These are phyloP conservation scores for Marmota flaviventris DNA, from an alignment of 2,113 vertebrate species.

Conservation along the genomic window DNA sequence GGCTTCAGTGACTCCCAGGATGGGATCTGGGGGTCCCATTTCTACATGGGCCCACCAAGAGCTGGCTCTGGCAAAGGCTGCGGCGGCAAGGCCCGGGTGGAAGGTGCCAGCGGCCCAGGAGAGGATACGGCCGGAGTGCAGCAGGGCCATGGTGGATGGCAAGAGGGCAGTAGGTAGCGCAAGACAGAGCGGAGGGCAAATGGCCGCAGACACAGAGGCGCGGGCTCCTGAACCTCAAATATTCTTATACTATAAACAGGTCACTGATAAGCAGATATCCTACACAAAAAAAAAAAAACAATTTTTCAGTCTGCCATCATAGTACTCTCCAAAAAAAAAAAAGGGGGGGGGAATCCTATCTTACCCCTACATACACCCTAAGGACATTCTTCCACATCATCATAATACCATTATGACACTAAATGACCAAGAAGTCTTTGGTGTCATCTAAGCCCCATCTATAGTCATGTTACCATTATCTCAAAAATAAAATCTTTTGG, in stretches of 20 bases:
- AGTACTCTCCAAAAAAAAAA: neutral
- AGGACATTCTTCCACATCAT: neutral
- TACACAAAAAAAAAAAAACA: neutral
- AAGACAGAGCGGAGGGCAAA: neutral
- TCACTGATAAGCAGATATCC: neutral
- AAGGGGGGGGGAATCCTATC: neutral
- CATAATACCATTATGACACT: neutral
- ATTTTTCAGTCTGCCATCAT: neutral
- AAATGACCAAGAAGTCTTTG: neutral
- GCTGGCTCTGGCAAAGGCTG: slow-evolving; percentile 89
- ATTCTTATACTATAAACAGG: neutral
- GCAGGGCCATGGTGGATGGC: slow-evolving; percentile 88
- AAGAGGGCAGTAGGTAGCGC: slow-evolving; percentile 58
- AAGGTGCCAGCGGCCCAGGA: slow-evolving; percentile 84
- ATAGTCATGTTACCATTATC: neutral
- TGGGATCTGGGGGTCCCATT: slow-evolving; percentile 98
- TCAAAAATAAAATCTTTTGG: neutral
- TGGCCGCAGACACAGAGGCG: neutral
- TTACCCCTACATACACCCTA: neutral
- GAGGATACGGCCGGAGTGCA: slow-evolving; percentile 88
- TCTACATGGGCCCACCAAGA: slow-evolving; percentile 97
- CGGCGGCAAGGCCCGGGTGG: slow-evolving; percentile 85
- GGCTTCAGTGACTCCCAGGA: slow-evolving; percentile 96
- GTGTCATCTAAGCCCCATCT: neutral
- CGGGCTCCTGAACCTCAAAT: slow-evolving; percentile 83